Evolutionary conservation across 1,140 invertebrate genomes (phyloP).

Genomic region (Meteorus sp.): DNA sequence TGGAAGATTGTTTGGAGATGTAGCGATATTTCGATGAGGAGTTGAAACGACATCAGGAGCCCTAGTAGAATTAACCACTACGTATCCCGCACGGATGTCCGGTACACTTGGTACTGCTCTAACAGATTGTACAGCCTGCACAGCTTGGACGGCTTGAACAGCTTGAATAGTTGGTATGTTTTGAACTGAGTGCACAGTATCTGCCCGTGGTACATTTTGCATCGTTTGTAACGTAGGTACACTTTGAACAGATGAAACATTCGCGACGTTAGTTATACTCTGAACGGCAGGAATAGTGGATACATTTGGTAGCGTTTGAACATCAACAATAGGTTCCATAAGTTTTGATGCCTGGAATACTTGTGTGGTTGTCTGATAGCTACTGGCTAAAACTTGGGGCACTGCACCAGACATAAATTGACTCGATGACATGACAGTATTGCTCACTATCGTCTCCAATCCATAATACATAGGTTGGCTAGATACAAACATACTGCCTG

Average conservation of each 20-base stretch:
- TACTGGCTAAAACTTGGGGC: constrained; percentile 75
- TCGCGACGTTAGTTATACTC: constrained; percentile 35
- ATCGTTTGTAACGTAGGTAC: constrained; percentile 25
- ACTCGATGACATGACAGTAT: constrained; percentile 82
- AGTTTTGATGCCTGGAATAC: constrained; percentile 78
- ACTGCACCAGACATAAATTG: constrained; percentile 77
- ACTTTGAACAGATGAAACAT: constrained; percentile 48
- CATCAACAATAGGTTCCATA: constrained; percentile 76
- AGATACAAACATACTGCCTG: constrained; percentile 68
- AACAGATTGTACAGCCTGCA: constrained; percentile 30
- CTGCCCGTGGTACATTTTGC: constrained; percentile 30
- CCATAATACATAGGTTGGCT: constrained; percentile 79
- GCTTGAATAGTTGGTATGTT: constrained; percentile 31
- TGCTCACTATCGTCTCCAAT: constrained; percentile 81
- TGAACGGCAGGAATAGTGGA: constrained; percentile 22
- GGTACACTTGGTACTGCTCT: constrained; percentile 39
- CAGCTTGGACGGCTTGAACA: constrained; percentile 37
- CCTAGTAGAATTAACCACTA: constrained; percentile 67
- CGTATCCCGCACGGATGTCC: constrained; percentile 57
- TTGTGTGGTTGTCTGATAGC: constrained; percentile 80
- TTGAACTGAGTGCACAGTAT: constrained; percentile 39
- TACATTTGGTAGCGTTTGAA: constrained; percentile 59
- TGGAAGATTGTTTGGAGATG: constrained; percentile 2
- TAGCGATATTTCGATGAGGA: constrained; percentile 10
- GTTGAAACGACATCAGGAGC: constrained; percentile 23